Conservation (phyloP, 2,113 vertebrate species). For the Sapajus apella region DNA sequence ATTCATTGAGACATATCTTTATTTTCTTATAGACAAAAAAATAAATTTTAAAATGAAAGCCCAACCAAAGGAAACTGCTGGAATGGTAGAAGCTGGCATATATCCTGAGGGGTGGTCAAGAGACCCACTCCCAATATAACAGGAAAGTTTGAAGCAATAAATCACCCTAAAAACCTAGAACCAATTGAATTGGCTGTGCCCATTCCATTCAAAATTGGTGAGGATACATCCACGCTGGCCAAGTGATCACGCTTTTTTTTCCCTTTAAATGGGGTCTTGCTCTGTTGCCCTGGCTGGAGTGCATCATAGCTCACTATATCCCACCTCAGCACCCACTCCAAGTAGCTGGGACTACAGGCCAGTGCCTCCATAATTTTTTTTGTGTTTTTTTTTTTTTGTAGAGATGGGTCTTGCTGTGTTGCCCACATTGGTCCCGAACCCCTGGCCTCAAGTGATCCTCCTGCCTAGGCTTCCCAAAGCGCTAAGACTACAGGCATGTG, state of each 20-base stretch:
- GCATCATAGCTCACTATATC: too few relatives aligned
- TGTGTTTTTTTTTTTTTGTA: too few relatives aligned
- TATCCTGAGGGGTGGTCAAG: background rate
- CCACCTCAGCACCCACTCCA: too few relatives aligned
- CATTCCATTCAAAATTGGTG: background rate
- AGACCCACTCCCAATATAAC: background rate
- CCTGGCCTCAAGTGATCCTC: background rate
- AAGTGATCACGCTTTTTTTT: background rate
- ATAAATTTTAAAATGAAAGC: background rate
- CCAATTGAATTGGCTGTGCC: accelerated
- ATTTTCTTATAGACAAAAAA: background rate
- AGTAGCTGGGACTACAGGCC: too few relatives aligned
- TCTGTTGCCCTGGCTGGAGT: too few relatives aligned
- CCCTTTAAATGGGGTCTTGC: too few relatives aligned
- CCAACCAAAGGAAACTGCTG: background rate
- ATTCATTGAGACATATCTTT: background rate
- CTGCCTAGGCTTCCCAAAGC: background rate
- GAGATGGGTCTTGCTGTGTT: too few relatives aligned
- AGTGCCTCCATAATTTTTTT: too few relatives aligned
- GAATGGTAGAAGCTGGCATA: too few relatives aligned
- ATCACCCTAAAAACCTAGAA: background rate
- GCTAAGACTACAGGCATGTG: background rate
- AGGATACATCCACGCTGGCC: background rate
- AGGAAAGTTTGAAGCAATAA: background rate
- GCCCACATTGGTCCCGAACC: background rate